Evolutionary conservation across 2,888 invertebrate genomes (phyloP).

Genomic region (Drosophila histrio): DNA sequence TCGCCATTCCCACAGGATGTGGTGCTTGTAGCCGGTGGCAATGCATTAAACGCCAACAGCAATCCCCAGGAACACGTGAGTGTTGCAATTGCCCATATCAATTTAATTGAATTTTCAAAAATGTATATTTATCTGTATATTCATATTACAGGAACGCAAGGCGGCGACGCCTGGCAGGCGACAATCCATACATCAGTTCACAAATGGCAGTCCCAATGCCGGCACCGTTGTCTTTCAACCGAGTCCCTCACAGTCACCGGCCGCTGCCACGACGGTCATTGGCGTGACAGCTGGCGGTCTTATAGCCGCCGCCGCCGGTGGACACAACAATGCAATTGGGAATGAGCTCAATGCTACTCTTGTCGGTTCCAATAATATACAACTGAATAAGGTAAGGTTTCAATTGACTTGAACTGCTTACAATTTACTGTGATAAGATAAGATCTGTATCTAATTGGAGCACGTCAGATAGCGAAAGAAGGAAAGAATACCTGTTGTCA

Average conservation of each 20-base stretch:
- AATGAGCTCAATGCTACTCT: constrained; percentile 85
- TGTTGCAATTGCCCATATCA: background rate
- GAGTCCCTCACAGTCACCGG: constrained; percentile 85
- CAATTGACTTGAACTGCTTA: constrained; percentile 3
- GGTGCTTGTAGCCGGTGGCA: constrained; percentile 84
- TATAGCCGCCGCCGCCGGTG: constrained; percentile 63
- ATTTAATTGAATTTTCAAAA: background rate
- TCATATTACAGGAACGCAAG: constrained; percentile 82
- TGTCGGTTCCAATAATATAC: constrained; percentile 84
- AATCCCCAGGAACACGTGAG: constrained; percentile 84
- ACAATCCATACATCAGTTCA: constrained; percentile 84
- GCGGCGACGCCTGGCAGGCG: constrained; percentile 85
- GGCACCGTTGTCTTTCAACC: constrained; percentile 84
- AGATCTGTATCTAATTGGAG: constrained; percentile 45
- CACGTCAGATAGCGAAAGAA: constrained; percentile 23
- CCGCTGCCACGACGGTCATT: constrained; percentile 83
- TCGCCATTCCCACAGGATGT: constrained; percentile 85
- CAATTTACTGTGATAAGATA: constrained; percentile 39
- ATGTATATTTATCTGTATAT: background rate
- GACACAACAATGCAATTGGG: constrained; percentile 77
- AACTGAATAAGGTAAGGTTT: constrained; percentile 83
- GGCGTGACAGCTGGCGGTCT: constrained; percentile 82
- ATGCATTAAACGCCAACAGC: constrained; percentile 83
- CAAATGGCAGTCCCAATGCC: constrained; percentile 84
- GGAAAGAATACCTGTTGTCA: background rate